Evolutionary conservation across 2,797 vertebrate species (phyloP), one percentile per base, ranked within the genome.

Genomic region (Notolepis coatsorum): DNA sequence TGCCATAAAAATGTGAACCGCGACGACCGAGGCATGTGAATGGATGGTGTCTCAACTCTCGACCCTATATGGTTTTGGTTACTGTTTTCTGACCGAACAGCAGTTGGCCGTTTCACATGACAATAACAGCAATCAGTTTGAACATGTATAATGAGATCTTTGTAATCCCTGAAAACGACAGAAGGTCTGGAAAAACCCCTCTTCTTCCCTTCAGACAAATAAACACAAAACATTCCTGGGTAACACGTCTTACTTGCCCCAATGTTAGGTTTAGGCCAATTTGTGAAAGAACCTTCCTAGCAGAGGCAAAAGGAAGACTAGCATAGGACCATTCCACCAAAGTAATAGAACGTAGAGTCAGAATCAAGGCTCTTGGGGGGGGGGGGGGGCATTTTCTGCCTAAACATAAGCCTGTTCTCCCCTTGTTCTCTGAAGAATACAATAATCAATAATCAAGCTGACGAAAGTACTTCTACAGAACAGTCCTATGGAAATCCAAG

Each of bases 1-100:
- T 3, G 35, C 84, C 74, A 17, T 84, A 81, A 79, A 79, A 82
- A 84, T 84, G 73, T 59, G 13, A 57, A 71, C 68, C 57, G 0
- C 71, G 79, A 64, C 51, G 0, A 61, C 70, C 58, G 65, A 75
- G 75, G 70, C 68, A 79, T 68, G 67, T 28, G 58, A 41, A 46
- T 3, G 25, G 30, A 18, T 15, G 48, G 56, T 48, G 62, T 59
- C 47, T 33, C 0, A 5, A 68, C 31, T 68, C 77, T 23, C 73
- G 69, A 77, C 68, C 68, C 2, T 0, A 20, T 0, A 18, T 2
- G 33, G 70, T 70, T 20, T 20, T 38, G 9, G 25, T 56, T 61
- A 45, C 30, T 31, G 61, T 50, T 66, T 17, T 18, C 28, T 41
- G 9, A 35, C 23, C 50, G 21, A 50, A 60, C 25, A 35, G 9